Percentiles rank a stretch among this genome's conserved stretches.
Conservation (phyloP, 1,140 invertebrate species). For the Paralvinella palmiformis region DNA sequence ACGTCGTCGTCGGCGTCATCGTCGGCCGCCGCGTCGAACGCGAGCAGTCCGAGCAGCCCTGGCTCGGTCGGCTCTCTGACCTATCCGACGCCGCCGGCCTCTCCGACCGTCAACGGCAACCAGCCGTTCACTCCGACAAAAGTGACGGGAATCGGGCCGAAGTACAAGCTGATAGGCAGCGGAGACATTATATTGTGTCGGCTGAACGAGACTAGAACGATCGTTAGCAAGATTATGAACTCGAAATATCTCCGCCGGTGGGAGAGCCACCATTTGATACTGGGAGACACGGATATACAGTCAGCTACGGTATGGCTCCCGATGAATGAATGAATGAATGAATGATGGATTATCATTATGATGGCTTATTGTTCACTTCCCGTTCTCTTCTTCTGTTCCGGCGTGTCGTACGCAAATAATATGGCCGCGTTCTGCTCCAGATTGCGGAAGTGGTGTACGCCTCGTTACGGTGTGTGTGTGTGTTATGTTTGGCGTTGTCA, state of each 20-base stretch:
- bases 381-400: too few relatives aligned
- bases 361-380: too few relatives aligned
- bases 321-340: too few relatives aligned
- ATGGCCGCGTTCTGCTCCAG: too few relatives aligned
- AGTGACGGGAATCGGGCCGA: conserved; percentile 18
- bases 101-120: not conserved
- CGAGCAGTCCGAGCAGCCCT: not conserved
- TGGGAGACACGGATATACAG: conserved; percentile 64
- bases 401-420: too few relatives aligned
- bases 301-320: conserved; percentile 69
- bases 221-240: conserved; percentile 74
- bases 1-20: not conserved
- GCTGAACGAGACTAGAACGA: conserved; percentile 70
- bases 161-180: conserved; percentile 68
- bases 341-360: too few relatives aligned
- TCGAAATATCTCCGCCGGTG: conserved; percentile 73
- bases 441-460: too few relatives aligned
- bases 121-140: not conserved
- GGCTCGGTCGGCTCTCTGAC: not conserved
- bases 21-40: not conserved
- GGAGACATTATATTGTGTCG: conserved; percentile 72
- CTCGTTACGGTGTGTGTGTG: too few relatives aligned
- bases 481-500: too few relatives aligned
- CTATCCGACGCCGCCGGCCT: not conserved
- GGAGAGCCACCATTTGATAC: conserved; percentile 70